Evolutionary conservation across 2,797 vertebrate genomes (phyloP).

Genomic region (Spinibarbus caldwelli): DNA sequence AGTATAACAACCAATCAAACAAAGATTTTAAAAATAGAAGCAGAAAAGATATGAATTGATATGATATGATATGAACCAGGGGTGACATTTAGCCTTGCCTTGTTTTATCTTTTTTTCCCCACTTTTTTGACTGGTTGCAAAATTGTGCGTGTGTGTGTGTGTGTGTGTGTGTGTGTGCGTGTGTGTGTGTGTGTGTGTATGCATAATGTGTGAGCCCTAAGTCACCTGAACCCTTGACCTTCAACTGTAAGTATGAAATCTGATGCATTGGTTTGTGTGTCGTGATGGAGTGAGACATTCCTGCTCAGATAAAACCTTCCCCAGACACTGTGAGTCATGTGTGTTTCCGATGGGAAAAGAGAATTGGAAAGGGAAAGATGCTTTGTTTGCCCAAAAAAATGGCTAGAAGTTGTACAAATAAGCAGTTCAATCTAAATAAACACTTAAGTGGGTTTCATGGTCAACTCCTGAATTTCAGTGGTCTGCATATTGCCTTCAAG

Average conservation of each 20-base stretch:
- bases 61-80: too few relatives aligned
- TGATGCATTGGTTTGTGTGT: constrained; percentile 32
- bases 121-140: neutral
- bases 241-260: neutral
- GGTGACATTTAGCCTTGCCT: neutral
- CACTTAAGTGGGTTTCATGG: constrained; percentile 42
- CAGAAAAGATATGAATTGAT: constrained; percentile 8
- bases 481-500: constrained; percentile 11
- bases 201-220: constrained; percentile 10
- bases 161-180: neutral
- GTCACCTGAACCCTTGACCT: neutral
- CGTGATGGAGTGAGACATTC: constrained; percentile 41
- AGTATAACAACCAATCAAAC: constrained; percentile 4
- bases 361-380: neutral
- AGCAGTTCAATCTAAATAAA: constrained; percentile 50
- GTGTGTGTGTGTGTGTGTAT: too few relatives aligned
- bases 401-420: constrained; percentile 27
- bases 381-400: constrained; percentile 13
- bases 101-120: neutral
- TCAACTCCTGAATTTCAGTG: constrained; percentile 11
- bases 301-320: constrained; percentile 2
- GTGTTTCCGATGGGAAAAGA: constrained; percentile 60
- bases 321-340: constrained; percentile 54
- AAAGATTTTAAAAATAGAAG: constrained; percentile 24
- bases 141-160: neutral